Base-by-base conservation (phyloP, 2,888 invertebrate genomes). In the Empis livida region DNA sequence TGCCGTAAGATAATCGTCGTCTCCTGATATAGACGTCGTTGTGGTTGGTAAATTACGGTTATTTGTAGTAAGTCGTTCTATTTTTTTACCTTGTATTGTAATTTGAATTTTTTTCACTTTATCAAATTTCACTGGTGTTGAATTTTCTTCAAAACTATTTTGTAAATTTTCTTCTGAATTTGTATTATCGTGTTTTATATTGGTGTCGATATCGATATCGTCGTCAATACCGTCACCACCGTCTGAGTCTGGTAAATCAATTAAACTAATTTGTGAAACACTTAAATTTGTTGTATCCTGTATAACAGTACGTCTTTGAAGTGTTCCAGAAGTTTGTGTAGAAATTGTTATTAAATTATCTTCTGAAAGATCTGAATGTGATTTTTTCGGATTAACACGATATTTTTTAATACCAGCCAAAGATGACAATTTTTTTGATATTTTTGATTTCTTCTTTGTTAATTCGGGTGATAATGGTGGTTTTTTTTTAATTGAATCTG, bases 1-100 rank as follows among this genome's bases (percentile, higher is more conserved):
- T 27, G 44, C 42, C 23, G 46, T 38, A 38, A 53, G 50, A 52
- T 49, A 49, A 46, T 60, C 53, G 40, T 52, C 54, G 35, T 52
- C 47, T 41, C 55, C 55, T 48, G 57, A 58, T 49, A 59, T 55
- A 35, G 61, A 59, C 52, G 62, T 59, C 45, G 61, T 57, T 55
- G 59, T 61, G 39, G 59, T 57, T 45, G 56, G 57, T 45, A 55
- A 54, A 43, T 54, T 54, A 31, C 40, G 43, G 47, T 13, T 45
- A 42, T 30, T 39, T 54, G 16, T 45, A 42, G 11, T 49, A 42
- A 53, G 54, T 42, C 61, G 53, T 55, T 67, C 59, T 44, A 64
- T 57, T 60, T 66, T 61, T 55, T 64, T 64, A 31, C 65, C 63
- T 14, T 62, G 62, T 46, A 65, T 64, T 43, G 65, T 67, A 54